These are phyloP conservation scores for Chaetops frenatus DNA, from an alignment of 2,113 vertebrate species.

Conservation along the genomic window DNA sequence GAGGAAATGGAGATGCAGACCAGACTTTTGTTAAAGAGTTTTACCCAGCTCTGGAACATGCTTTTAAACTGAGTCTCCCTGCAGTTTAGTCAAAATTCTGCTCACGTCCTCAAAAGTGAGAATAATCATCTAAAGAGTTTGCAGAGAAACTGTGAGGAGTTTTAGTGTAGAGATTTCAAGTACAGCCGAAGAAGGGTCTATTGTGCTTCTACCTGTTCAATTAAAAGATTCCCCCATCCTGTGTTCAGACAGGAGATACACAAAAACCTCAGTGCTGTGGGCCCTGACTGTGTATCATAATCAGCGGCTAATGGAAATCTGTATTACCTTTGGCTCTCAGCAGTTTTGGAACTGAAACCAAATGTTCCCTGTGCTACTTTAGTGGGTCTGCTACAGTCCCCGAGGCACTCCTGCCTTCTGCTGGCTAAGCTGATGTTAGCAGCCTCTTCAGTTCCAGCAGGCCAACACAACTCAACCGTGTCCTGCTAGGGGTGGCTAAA, in stretches of 20 bases:
- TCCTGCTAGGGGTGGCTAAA: background rate
- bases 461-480: background rate
- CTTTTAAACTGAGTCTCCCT: background rate
- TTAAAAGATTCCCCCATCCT: background rate
- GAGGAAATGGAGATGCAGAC: background rate
- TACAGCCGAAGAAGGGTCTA: background rate
- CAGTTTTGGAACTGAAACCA: background rate
- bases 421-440: slow-evolving; percentile 38
- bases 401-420: slow-evolving; percentile 55
- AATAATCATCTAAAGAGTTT: background rate
- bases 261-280: background rate
- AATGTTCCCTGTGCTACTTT: background rate
- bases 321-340: background rate
- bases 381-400: background rate
- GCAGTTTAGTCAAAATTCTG: background rate
- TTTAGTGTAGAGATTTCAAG: background rate
- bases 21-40: background rate
- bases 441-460: background rate
- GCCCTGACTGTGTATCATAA: background rate
- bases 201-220: background rate
- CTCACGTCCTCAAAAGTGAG: background rate
- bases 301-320: background rate
- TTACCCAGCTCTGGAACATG: background rate
- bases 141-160: background rate
- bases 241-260: background rate